These are phyloP conservation scores for Gasteruption jaculator DNA, from an alignment of 2,888 invertebrate genomes.

Conservation along the genomic window DNA sequence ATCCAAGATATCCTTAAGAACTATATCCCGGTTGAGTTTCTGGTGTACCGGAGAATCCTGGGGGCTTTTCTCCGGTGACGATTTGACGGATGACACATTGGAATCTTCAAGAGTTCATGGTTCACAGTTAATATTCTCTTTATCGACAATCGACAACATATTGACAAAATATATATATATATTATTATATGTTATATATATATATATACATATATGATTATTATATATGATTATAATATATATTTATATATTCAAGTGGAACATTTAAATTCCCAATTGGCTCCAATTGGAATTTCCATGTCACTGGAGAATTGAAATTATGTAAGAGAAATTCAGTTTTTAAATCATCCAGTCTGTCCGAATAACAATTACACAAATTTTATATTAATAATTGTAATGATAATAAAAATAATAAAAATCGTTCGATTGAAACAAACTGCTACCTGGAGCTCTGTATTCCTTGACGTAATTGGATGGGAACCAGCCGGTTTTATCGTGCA, in stretches of 20 bases:
- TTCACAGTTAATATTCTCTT: too few relatives aligned
- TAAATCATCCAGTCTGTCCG: too few relatives aligned
- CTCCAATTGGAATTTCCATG: too few relatives aligned
- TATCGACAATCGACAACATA: too few relatives aligned
- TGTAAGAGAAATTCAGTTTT: too few relatives aligned
- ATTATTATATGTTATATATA: too few relatives aligned
- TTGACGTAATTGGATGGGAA: conserved; percentile 97
- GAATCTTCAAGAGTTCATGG: neutral
- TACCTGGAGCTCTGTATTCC: conserved; percentile 71
- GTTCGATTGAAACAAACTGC: conserved; percentile 14
- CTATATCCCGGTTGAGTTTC: conserved; percentile 78
- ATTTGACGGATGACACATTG: conserved; percentile 57
- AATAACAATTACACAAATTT: conserved; percentile 8
- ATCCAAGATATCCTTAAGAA: conserved; percentile 85
- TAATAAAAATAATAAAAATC: neutral
- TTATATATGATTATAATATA: too few relatives aligned
- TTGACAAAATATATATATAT: neutral
- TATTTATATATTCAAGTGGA: too few relatives aligned
- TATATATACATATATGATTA: too few relatives aligned
- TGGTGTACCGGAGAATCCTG: conserved; percentile 51
- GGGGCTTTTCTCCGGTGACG: conserved; percentile 63
- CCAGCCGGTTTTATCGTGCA: conserved; percentile 95
- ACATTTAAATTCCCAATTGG: too few relatives aligned
- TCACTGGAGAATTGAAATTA: too few relatives aligned
- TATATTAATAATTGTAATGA: neutral